Percentiles rank a stretch among this genome's conserved stretches.
These are phyloP conservation scores for Otocyon megalotis DNA, from an alignment of 2,113 vertebrate genomes.

Conservation along the genomic window DNA sequence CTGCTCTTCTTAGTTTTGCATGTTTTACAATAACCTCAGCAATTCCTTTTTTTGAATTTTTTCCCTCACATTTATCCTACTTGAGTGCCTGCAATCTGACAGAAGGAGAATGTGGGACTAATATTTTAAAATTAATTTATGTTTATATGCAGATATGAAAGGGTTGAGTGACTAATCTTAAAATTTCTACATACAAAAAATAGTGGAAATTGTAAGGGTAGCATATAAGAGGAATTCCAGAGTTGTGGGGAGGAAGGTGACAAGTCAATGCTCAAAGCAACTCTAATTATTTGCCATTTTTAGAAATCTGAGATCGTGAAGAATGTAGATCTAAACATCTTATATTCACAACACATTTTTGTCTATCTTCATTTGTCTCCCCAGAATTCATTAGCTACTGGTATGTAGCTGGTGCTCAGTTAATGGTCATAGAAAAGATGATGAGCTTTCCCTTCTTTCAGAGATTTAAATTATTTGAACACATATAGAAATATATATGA, in stretches of 20 bases:
- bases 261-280: background rate
- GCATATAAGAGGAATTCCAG: background rate
- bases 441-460: background rate
- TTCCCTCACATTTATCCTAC: background rate
- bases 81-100: background rate
- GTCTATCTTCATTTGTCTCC: background rate
- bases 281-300: background rate
- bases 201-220: background rate
- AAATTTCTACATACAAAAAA: background rate
- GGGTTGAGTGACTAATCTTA: background rate
- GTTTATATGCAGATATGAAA: background rate
- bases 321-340: background rate
- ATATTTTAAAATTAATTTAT: constrained; percentile 41
- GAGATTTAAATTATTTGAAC: constrained; percentile 3
- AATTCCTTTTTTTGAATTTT: background rate
- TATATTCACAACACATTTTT: background rate
- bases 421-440: background rate
- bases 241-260: background rate
- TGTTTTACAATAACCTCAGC: background rate
- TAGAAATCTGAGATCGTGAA: background rate
- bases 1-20: background rate
- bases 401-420: background rate
- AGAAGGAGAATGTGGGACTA: background rate
- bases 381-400: background rate
- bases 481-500: background rate